These are phyloP conservation scores for Platanista minor DNA, from an alignment of 2,113 vertebrate species.

Conservation along the genomic window DNA sequence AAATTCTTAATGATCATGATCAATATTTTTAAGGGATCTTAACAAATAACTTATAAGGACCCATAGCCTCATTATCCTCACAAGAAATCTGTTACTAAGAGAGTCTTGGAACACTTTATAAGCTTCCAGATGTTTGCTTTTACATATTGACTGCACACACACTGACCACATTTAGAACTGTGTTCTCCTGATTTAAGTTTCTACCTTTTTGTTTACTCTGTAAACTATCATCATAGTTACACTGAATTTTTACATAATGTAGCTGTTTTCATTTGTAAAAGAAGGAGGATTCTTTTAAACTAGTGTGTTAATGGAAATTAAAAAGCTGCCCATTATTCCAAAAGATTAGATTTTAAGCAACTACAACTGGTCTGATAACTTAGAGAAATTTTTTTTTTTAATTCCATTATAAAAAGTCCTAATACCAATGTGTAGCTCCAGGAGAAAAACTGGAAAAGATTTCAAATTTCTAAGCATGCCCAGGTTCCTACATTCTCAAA, in stretches of 20 bases:
- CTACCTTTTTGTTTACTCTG: background rate
- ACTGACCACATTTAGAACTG: background rate
- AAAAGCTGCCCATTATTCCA: background rate
- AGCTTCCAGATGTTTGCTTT: background rate
- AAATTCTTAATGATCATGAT: background rate
- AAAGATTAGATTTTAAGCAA: background rate
- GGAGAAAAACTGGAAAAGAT: background rate
- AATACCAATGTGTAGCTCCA: background rate
- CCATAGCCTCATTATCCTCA: background rate
- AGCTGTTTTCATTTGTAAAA: background rate
- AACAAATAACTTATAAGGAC: background rate
- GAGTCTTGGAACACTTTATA: background rate
- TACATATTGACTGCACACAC: background rate
- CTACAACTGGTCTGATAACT: background rate
- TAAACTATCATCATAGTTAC: background rate
- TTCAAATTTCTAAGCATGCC: background rate
- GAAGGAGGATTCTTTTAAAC: background rate
- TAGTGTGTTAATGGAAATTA: background rate
- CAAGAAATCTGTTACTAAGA: background rate
- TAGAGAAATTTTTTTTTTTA: background rate
- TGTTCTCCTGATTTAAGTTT: background rate
- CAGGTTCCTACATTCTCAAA: background rate
- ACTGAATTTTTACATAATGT: background rate
- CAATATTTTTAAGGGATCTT: background rate
- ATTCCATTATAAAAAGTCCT: background rate